Conservation (phyloP, 2,888 invertebrate species). For the Venustoraphidia nigricollis region DNA sequence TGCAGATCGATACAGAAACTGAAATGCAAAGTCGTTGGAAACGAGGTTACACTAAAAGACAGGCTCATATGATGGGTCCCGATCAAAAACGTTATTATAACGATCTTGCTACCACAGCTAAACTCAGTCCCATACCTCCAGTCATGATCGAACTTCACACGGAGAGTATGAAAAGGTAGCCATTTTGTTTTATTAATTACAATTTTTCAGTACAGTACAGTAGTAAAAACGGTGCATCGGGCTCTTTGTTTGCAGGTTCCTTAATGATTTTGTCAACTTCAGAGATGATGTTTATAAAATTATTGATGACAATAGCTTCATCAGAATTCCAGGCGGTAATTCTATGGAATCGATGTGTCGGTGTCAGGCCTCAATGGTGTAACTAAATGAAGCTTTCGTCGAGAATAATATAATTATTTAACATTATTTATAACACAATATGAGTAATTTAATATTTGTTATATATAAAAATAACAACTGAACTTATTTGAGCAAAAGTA, state of each 20-base stretch:
- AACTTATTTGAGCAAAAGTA: too few relatives aligned
- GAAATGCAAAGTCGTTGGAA: constrained; percentile 39
- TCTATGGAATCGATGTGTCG: neutral
- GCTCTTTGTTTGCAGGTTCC: constrained; percentile 8
- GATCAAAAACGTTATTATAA: constrained; percentile 56
- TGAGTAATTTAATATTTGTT: too few relatives aligned
- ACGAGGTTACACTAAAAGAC: constrained; percentile 50
- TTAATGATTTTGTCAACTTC: constrained; percentile 48
- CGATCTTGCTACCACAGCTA: constrained; percentile 45
- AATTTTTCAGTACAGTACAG: too few relatives aligned
- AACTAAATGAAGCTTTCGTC: neutral
- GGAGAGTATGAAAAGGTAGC: constrained; percentile 35
- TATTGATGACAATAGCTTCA: constrained; percentile 47
- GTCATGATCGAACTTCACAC: constrained; percentile 55
- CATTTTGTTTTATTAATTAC: too few relatives aligned
- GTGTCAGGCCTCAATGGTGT: neutral
- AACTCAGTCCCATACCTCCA: constrained; percentile 42
- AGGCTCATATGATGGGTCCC: constrained; percentile 73
- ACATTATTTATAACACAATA: too few relatives aligned
- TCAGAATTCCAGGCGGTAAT: constrained; percentile 16
- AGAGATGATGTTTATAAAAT: constrained; percentile 49
- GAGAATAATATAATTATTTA: too few relatives aligned
- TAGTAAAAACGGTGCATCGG: too few relatives aligned
- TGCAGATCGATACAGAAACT: constrained; percentile 40
- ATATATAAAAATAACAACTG: too few relatives aligned